Base-by-base conservation (phyloP, 2,113 vertebrate species). In the Phrynosoma platyrhinos region DNA sequence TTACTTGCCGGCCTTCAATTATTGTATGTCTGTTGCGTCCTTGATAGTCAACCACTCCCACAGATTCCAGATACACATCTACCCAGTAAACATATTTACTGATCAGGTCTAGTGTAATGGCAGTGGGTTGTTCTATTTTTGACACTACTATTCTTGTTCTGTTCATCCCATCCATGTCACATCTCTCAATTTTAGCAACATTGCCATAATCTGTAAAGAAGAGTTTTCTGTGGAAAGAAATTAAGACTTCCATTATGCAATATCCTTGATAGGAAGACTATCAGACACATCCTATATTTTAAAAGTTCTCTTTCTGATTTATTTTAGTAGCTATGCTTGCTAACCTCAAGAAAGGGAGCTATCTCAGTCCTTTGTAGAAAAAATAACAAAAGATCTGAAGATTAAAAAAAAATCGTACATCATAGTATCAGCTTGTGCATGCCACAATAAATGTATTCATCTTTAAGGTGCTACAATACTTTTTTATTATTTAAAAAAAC, bases 121-220 rank as follows among this genome's bases (percentile, higher is more conserved):
- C 98, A 42, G 97, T 98, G 75, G 99, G 99, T 93, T 98, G 98
- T 91, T 99, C 98, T 69, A 98, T 97, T 90, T 98, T 98, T 12
- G 97, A 97, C 94, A 98, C 97, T 90, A 98, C 98, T 90, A 99
- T 97, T 84, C 97, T 96, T 1, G 97, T 98, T 93, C 99, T 97
- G 95, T 99, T 99, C 84, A 97, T 98, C 91, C 99, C 99, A 87
- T 99, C 98, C 98, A 98, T 98, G 96, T 99, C 98, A 96, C 98
- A 99, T 93, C 98, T 97, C 94, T 99, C 99, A 90, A 99, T 96
- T 96, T 98, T 99, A 96, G 98, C 98, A 86, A 97, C 90, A 6
- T 97, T 98, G 86, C 98, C 99, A 0, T 98, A 99, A 96, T 99
- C 99, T 23, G 98, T 98, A 95, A 99, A 99, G 96, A 99, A 99